Conservation (phyloP, 2,888 invertebrate genomes). For the Emmelina monodactyla region DNA sequence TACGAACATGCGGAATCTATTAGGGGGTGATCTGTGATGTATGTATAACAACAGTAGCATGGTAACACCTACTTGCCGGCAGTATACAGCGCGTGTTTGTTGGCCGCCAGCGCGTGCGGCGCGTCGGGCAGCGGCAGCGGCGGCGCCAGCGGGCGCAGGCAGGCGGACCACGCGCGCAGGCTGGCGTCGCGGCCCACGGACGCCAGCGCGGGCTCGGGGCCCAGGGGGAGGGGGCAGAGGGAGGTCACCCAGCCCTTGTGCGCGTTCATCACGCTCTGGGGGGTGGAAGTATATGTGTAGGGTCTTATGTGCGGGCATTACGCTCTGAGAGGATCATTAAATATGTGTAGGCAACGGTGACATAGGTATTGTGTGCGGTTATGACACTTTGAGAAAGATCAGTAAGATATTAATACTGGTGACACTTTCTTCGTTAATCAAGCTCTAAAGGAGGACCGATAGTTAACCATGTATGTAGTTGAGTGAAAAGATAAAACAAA, state of each 20-base stretch:
- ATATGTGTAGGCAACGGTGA: too few relatives aligned
- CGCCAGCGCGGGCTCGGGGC: constrained; percentile 55
- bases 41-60: not conserved
- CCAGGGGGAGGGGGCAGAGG: constrained; percentile 42
- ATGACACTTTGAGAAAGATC: too few relatives aligned
- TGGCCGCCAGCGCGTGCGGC: constrained; percentile 72
- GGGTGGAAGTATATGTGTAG: not conserved
- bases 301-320: too few relatives aligned
- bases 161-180: constrained; percentile 78
- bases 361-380: too few relatives aligned
- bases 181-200: constrained; percentile 81
- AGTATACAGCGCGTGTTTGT: constrained; percentile 68
- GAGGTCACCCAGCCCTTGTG: constrained; percentile 90
- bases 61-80: constrained; percentile 79
- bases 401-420: too few relatives aligned
- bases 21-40: too few relatives aligned
- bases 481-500: too few relatives aligned
- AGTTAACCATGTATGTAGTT: too few relatives aligned
- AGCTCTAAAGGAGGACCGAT: too few relatives aligned
- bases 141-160: constrained; percentile 60
- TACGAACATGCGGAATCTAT: too few relatives aligned
- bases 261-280: constrained; percentile 74
- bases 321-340: too few relatives aligned
- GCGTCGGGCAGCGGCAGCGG: constrained; percentile 58
- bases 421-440: too few relatives aligned